Conservation (phyloP, 2,113 vertebrate species). For the Sclerurus mexicanus region DNA sequence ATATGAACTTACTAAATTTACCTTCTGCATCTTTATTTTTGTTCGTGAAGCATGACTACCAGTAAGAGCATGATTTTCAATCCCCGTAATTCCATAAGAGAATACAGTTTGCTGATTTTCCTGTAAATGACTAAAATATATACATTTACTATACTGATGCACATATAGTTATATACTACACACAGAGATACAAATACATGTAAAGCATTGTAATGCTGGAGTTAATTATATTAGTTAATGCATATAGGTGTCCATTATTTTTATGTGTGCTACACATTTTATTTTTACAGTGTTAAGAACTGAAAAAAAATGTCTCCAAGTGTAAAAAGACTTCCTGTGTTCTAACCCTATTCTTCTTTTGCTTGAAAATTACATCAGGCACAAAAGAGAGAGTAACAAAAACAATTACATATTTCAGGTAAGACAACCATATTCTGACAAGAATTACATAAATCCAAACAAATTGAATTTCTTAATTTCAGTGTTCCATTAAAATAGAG, state of each 20-base stretch:
- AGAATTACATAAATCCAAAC: constrained; percentile 15
- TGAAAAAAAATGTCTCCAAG: background rate
- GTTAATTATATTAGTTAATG: background rate
- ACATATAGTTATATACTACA: background rate
- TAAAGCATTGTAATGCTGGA: background rate
- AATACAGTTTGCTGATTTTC: background rate
- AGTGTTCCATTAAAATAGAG: constrained; percentile 43
- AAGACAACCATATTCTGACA: constrained; percentile 37
- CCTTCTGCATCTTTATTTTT: background rate
- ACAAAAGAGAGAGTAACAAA: constrained; percentile 35
- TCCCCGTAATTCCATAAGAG: background rate
- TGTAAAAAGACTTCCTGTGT: background rate
- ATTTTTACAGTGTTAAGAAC: background rate
- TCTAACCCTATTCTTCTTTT: background rate
- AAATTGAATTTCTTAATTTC: constrained; percentile 44
- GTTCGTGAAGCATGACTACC: background rate
- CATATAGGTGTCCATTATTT: background rate
- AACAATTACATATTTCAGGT: constrained; percentile 16
- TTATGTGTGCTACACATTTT: background rate
- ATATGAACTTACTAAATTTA: background rate
- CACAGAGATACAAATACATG: accelerated
- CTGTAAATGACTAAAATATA: background rate
- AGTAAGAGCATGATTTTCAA: background rate
- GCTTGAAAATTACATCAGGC: constrained; percentile 35
- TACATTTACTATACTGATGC: background rate